Evolutionary conservation across 2,888 invertebrate genomes (phyloP).

Genomic region (Seira sanloemensis): DNA sequence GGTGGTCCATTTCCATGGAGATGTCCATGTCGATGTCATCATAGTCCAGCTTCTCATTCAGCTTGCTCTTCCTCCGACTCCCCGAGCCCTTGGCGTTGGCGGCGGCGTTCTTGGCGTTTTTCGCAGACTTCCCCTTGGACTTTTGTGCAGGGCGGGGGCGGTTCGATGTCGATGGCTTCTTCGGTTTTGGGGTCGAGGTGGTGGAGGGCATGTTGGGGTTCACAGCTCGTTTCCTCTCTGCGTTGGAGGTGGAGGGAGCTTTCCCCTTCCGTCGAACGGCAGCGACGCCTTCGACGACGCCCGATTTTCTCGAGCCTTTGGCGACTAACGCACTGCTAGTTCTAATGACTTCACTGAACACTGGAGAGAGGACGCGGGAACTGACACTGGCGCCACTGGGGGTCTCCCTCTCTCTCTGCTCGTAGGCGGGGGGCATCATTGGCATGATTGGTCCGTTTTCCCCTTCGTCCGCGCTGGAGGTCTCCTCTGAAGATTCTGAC

Average conservation of each 20-base stretch:
- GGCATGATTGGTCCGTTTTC: conserved; percentile 57
- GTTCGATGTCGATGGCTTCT: conserved; percentile 29
- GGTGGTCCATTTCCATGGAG: conserved; percentile 25
- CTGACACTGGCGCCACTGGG: conserved; percentile 37
- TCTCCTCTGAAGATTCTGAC: conserved; percentile 55
- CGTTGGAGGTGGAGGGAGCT: not conserved
- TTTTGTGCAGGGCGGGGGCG: conserved; percentile 40
- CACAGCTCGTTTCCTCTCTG: conserved; percentile 24
- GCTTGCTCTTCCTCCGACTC: conserved; percentile 66
- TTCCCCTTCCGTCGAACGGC: conserved; percentile 19
- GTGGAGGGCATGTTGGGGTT: conserved; percentile 19
- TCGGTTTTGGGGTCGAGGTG: conserved; percentile 24
- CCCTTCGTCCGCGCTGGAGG: conserved; percentile 58
- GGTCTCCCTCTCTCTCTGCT: conserved; percentile 51
- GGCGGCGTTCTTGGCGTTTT: conserved; percentile 49
- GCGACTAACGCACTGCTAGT: no score
- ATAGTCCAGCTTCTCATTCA: conserved; percentile 67
- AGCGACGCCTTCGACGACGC: conserved; percentile 29
- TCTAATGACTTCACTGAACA: conserved; percentile 62
- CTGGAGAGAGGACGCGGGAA: conserved; percentile 56
- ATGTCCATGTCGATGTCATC: conserved; percentile 62
- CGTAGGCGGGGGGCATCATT: conserved; percentile 55
- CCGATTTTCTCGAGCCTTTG: no score
- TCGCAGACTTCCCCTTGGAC: conserved; percentile 34
- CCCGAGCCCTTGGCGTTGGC: conserved; percentile 51